phyloP scores from a whole-genome alignment of 2,113 vertebrate genomes.

The Chinchilla lanigera region DNA sequence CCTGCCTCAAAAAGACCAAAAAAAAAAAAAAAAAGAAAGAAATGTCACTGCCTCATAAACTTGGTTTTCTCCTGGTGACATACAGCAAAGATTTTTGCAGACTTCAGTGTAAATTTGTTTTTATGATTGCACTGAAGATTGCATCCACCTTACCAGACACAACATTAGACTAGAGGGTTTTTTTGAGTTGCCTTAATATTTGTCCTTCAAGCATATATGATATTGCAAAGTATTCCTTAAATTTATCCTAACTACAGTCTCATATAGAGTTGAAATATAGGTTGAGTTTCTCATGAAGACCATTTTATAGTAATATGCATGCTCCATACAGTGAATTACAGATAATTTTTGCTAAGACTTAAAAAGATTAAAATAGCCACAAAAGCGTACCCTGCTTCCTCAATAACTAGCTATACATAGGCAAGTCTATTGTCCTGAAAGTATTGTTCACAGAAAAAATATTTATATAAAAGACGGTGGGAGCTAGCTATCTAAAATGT shows the following conservation, averaged over 20 bases:
- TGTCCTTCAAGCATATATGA: background rate
- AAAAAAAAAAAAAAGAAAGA: no score
- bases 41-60: background rate
- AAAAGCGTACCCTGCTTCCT: background rate
- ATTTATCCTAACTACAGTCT: background rate
- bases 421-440: background rate
- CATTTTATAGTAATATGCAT: background rate
- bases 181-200: background rate
- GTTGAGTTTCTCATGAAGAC: conserved; percentile 20
- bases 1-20: no score
- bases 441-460: conserved; percentile 10
- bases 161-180: background rate
- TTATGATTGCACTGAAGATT: background rate
- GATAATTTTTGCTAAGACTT: background rate
- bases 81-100: background rate
- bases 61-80: background rate
- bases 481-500: background rate
- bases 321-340: background rate
- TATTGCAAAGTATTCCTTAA: background rate
- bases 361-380: conserved; percentile 11
- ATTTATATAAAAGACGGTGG: background rate
- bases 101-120: background rate
- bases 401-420: background rate
- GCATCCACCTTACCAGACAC: background rate
- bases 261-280: background rate